Conservation (phyloP, 2,113 vertebrate genomes). For the Anser brachyrhynchus region DNA sequence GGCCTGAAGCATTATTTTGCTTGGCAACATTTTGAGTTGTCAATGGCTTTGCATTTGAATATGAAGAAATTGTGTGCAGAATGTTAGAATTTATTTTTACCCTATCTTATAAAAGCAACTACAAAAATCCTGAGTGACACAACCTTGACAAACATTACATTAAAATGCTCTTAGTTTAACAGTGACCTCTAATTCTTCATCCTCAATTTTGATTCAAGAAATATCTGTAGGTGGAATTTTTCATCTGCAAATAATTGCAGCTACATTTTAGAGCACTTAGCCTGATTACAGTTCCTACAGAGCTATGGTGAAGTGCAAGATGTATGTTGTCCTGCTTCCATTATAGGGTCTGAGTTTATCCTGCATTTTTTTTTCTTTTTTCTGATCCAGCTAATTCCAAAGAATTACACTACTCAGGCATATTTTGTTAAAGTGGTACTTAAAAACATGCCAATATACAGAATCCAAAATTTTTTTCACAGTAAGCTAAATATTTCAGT, state of each 20-base stretch:
- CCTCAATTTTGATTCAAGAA: slow-evolving; percentile 5
- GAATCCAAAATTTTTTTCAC: background rate
- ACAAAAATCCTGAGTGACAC: background rate
- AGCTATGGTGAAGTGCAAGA: slow-evolving; percentile 46
- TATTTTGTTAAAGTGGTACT: background rate
- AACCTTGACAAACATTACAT: background rate
- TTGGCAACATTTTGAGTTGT: slow-evolving; percentile 18
- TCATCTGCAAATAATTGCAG: slow-evolving; percentile 59
- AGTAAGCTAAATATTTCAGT: background rate
- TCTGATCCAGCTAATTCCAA: background rate
- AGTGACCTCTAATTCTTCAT: slow-evolving; percentile 30
- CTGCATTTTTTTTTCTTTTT: background rate
- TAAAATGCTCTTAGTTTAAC: slow-evolving; percentile 7
- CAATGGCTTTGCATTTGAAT: background rate
- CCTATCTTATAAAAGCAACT: background rate
- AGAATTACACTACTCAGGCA: background rate
- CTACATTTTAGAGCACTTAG: slow-evolving; percentile 55
- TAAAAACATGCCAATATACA: background rate
- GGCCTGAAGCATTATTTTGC: background rate
- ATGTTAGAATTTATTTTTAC: slow-evolving; percentile 5
- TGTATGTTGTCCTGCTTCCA: background rate
- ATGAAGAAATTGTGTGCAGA: background rate
- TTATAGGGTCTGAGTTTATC: background rate
- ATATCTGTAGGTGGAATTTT: slow-evolving; percentile 43
- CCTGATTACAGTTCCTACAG: slow-evolving; percentile 59